Evolutionary conservation across 2,888 invertebrate genomes (phyloP).

Genomic region (Polydesmus complanatus): DNA sequence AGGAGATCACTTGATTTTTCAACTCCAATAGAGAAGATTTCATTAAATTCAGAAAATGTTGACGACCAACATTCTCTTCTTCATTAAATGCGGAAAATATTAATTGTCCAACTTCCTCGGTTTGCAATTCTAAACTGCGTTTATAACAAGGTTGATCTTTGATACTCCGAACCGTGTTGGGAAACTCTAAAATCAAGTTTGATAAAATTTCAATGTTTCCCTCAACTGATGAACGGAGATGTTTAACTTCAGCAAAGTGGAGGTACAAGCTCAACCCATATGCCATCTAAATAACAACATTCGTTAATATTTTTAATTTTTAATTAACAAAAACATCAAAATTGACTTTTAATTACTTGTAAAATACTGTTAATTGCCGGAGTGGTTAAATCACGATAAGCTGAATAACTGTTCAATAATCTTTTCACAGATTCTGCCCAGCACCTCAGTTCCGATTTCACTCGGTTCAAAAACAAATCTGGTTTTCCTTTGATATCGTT

Average conservation of each 20-base stretch:
- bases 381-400: constrained; percentile 64
- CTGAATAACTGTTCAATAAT: constrained; percentile 31
- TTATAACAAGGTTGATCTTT: too few species aligned
- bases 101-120: background rate
- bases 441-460: background rate
- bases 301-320: too few species aligned
- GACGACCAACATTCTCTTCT: background rate
- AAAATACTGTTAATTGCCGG: constrained; percentile 54
- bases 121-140: too few species aligned
- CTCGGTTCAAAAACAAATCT: background rate
- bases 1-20: constrained; percentile 6
- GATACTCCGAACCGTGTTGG: too few species aligned
- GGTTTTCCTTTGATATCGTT: constrained; percentile 1
- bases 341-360: constrained; percentile 44
- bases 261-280: too few species aligned
- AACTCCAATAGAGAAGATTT: constrained; percentile 15
- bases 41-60: background rate
- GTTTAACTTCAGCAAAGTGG: too few species aligned
- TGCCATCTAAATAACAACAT: too few species aligned
- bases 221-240: too few species aligned
- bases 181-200: too few species aligned
- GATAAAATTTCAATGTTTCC: too few species aligned
- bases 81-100: background rate
- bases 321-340: too few species aligned
- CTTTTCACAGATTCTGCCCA: constrained; percentile 25